Evolutionary conservation across 2,888 invertebrate species (phyloP), one percentile per base, ranked within the genome.

Genomic region (Eupithecia insigniata): DNA sequence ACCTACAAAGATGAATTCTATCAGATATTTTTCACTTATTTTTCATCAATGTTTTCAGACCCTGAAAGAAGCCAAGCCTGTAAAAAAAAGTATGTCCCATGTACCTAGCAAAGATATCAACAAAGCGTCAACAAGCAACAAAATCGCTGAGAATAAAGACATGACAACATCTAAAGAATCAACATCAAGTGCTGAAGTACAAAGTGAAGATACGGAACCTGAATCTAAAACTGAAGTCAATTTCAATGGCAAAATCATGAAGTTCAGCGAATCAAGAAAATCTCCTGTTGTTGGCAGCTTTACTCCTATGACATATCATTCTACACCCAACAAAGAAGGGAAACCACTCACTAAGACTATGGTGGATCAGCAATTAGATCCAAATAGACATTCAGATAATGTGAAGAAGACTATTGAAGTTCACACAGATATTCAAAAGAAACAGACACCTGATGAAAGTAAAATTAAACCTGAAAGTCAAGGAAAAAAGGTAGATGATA

Each of bases 401-500:
- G 84, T 89, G 8, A 93, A 92, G 76, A 92, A 93, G 79, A 93
- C 91, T 12, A 93, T 94, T 78, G 94, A 94, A 84, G 92, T 93
- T 22, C 91, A 92, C 70, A 93, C 93, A 68, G 93, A 93, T 79
- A 83, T 34, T 55, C 74, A 69, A 80, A 80, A 74, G 61, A 71
- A 70, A 51, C 71, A 72, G 67, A 7, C 67, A 16, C 16, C 46
- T 61, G 74, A 71, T 60, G 74, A 74, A n/a, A 61, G 28, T 28
- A 74, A 70, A 67, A 16, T 18, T 58, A 70, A 71, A 64, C 36
- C 67, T 26, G 71, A 74, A 34, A 32, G 10, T 34, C 28, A 16
- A 18, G 12, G 4, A 62, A 32, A n/a, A 34, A 32, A 66, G 7
- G 58, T n/a, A 26, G 36, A 36, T 36, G 10, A n/a, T 36, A 14